A percentile compares a stretch with the other conserved stretches of the same genome.
phyloP scores from a whole-genome alignment of 2,888 invertebrate species.

The Odontocolon sp. region DNA sequence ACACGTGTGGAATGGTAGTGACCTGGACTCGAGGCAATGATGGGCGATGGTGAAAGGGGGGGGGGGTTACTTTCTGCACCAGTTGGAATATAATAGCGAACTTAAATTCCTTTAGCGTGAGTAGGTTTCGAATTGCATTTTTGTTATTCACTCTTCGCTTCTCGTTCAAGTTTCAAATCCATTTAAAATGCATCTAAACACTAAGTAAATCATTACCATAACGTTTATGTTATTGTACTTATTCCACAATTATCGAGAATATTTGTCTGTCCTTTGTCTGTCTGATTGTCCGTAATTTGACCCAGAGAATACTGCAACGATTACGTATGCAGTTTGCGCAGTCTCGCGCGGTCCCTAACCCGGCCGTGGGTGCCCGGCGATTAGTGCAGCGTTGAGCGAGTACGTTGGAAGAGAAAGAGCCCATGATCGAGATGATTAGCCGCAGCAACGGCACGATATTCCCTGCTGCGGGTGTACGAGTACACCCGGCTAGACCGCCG shows the following conservation, averaged over 20 bases:
- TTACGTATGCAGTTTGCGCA: constrained; percentile 49
- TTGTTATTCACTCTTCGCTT: constrained; percentile 38
- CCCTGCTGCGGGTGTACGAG: constrained; percentile 44
- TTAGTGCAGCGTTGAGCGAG: constrained; percentile 51
- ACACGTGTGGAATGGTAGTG: constrained; percentile 52
- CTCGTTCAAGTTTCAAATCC: not conserved
- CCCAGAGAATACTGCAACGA: constrained; percentile 37
- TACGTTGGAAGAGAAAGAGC: constrained; percentile 40
- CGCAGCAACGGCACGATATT: constrained; percentile 43
- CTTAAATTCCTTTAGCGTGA: constrained; percentile 42
- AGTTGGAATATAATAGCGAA: not conserved
- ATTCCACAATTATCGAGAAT: not conserved
- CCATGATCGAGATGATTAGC: too few relatives aligned
- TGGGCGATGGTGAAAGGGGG: constrained; percentile 9
- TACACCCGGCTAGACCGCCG: constrained; percentile 47
- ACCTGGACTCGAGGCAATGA: constrained; percentile 39
- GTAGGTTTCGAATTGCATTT: constrained; percentile 47
- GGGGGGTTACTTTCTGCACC: not conserved
- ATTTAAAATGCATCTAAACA: not conserved
- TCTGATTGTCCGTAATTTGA: not conserved
- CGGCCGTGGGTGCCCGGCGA: constrained; percentile 36
- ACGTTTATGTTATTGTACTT: not conserved
- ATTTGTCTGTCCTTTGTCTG: constrained; percentile 2
- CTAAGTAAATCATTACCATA: not conserved
- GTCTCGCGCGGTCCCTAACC: constrained; percentile 44